phyloP scores from a whole-genome alignment of 2,888 invertebrate genomes.

The Tachina fera region DNA sequence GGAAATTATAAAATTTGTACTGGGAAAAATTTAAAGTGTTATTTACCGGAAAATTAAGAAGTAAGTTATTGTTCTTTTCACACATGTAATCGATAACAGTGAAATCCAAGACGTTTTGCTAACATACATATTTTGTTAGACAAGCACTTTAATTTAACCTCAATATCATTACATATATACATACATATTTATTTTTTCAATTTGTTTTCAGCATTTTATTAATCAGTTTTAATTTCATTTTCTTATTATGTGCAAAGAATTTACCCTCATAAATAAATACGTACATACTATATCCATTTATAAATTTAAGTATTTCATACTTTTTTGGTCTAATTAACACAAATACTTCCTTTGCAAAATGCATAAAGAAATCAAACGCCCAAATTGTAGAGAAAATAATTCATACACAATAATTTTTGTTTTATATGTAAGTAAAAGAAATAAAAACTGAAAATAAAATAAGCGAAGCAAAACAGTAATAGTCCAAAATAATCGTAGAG shows the following conservation, averaged over 20 bases:
- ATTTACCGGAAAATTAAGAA: no score
- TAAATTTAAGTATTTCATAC: neutral
- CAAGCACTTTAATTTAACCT: no score
- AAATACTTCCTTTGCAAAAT: slow-evolving; percentile 1
- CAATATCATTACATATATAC: no score
- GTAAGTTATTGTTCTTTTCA: no score
- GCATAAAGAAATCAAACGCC: neutral
- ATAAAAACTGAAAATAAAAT: slow-evolving; percentile 5
- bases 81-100: no score
- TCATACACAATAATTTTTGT: neutral
- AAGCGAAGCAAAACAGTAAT: slow-evolving; percentile 3
- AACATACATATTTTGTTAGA: no score
- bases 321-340: slow-evolving; percentile 8
- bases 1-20: no score
- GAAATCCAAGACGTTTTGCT: no score
- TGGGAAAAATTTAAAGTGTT: no score
- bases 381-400: slow-evolving; percentile 6
- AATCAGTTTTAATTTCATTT: neutral
- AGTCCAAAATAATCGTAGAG: neutral
- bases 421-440: neutral
- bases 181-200: no score
- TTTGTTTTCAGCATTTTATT: no score
- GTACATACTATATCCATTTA: neutral
- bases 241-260: slow-evolving; percentile 1
- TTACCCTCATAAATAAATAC: neutral